phyloP scores from a whole-genome alignment of 2,113 vertebrate genomes.

The Odontesthes bonariensis region DNA sequence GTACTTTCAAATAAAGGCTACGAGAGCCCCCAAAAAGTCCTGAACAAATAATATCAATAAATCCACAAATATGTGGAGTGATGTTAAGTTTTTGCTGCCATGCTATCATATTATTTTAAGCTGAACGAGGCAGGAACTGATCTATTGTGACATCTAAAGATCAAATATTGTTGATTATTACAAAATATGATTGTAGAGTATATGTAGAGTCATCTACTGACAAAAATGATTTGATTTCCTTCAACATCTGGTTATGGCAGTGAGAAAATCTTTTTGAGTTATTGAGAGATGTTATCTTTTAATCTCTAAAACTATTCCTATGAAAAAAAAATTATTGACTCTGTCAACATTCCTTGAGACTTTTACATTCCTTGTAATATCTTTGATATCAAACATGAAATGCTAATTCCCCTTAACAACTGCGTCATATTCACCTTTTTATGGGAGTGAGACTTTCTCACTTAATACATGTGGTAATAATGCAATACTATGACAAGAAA shows the following conservation, averaged over 20 bases:
- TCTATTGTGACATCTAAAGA: constrained; percentile 21
- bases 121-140: constrained; percentile 1
- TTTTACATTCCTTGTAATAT: not conserved
- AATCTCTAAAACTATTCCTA: not conserved
- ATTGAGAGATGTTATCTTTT: not conserved
- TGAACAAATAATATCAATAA: not conserved
- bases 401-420: not conserved
- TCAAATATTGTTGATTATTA: not conserved
- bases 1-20: too few species aligned
- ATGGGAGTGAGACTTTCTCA: not conserved
- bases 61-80: not conserved
- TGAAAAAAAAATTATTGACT: not conserved
- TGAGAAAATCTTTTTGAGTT: not conserved
- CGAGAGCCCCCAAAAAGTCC: too few species aligned
- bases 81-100: not conserved
- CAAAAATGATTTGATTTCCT: not conserved
- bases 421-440: not conserved
- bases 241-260: constrained; percentile 9
- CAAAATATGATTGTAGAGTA: not conserved
- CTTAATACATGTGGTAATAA: not conserved
- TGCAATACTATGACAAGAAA: constrained; percentile 10
- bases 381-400: constrained; percentile 35
- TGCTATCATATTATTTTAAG: not conserved
- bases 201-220: not conserved
- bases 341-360: not conserved